Percentiles rank a stretch among this genome's conserved stretches.
Evolutionary conservation across 2,113 vertebrate species (phyloP).

Genomic region (Gnathonemus longibarbis): DNA sequence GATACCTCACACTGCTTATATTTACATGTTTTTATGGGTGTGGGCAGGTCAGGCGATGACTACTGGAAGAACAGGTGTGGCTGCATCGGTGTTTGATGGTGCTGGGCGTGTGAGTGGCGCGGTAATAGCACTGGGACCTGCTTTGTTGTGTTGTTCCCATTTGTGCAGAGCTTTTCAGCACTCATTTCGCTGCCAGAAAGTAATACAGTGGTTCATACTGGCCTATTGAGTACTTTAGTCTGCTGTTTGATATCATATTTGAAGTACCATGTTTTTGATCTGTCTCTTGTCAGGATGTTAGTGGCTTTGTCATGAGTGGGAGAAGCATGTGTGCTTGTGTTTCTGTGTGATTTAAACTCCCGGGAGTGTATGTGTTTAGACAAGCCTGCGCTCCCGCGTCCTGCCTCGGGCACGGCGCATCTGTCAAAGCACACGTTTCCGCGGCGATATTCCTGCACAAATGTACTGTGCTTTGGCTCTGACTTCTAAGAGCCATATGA

Average conservation of each 20-base stretch:
- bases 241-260: neutral
- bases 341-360: neutral
- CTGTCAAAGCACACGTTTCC: neutral
- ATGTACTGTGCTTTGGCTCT: neutral
- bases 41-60: neutral
- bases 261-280: neutral
- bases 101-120: neutral
- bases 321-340: neutral
- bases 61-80: conserved; percentile 15
- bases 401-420: neutral
- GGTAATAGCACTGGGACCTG: neutral
- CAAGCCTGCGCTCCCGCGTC: neutral
- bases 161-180: neutral
- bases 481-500: neutral
- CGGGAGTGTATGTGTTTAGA: neutral
- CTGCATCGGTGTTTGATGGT: neutral
- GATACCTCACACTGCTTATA: neutral
- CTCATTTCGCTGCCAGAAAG: neutral
- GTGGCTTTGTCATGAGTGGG: neutral
- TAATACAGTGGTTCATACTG: neutral
- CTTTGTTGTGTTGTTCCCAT: neutral
- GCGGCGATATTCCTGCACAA: neutral
- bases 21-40: neutral
- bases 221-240: neutral
- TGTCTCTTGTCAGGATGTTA: neutral